phyloP scores from a whole-genome alignment of 2,888 invertebrate genomes.

The Drosophila melanosoma region DNA sequence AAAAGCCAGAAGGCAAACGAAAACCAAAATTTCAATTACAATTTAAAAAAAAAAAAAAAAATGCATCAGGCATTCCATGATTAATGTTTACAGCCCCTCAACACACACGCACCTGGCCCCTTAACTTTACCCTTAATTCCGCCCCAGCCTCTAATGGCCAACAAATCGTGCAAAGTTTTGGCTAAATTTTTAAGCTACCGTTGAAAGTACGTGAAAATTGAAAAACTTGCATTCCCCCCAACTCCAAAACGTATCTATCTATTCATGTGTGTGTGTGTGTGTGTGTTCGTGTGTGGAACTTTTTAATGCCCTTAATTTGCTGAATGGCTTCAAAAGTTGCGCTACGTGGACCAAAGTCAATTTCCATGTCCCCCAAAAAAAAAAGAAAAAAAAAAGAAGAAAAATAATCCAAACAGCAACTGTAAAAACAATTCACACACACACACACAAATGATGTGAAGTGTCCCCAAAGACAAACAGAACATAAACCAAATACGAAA shows the following conservation, averaged over 20 bases:
- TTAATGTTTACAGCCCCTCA: conserved; percentile 47
- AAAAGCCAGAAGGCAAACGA: conserved; percentile 19
- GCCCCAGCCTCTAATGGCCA: conserved; percentile 41
- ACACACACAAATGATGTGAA: conserved; percentile 37
- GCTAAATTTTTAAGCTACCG: conserved; percentile 69
- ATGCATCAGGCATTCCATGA: conserved; percentile 61
- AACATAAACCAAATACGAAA: conserved; percentile 36
- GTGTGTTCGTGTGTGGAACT: conserved; percentile 52
- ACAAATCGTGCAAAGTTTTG: conserved; percentile 71
- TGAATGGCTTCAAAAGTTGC: conserved; percentile 74
- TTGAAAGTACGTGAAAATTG: conserved; percentile 70
- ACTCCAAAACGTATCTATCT: conserved; percentile 35
- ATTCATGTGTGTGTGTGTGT: not conserved
- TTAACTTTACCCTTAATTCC: conserved; percentile 39
- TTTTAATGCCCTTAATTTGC: conserved; percentile 81
- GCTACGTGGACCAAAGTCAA: conserved; percentile 67
- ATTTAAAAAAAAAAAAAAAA: conserved; percentile 54
- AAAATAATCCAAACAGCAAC: conserved; percentile 47
- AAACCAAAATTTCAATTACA: conserved; percentile 56
- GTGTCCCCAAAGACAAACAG: conserved; percentile 69
- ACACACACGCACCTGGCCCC: conserved; percentile 19
- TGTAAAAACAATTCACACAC: conserved; percentile 59
- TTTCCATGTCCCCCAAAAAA: conserved; percentile 47
- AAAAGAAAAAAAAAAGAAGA: not conserved
- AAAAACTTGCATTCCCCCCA: conserved; percentile 61